Evolutionary conservation across 2,113 vertebrate species (phyloP).

Genomic region (Hemicordylus capensis): DNA sequence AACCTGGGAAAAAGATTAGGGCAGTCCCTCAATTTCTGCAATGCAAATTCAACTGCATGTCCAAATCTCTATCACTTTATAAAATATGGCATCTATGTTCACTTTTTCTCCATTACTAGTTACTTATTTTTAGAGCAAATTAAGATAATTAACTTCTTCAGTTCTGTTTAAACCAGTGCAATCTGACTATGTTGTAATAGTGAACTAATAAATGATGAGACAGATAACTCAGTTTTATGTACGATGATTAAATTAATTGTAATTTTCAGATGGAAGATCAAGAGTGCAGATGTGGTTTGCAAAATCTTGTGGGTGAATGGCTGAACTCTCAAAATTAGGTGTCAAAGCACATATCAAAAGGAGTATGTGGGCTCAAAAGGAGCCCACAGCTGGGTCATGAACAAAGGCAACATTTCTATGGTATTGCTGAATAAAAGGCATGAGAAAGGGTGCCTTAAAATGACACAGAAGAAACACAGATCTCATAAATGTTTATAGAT

Average conservation of each 20-base stretch:
- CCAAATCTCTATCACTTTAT: slow-evolving; percentile 10
- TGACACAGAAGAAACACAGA: neutral
- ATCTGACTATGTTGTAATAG: slow-evolving; percentile 39
- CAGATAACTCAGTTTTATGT: slow-evolving; percentile 48
- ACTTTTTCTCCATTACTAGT: slow-evolving; percentile 64
- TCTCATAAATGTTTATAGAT: neutral
- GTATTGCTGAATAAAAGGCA: slow-evolving; percentile 3
- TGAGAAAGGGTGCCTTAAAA: slow-evolving; percentile 40
- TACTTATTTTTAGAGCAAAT: slow-evolving; percentile 75
- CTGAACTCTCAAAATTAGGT: neutral
- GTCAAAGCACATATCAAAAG: neutral
- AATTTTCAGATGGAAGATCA: neutral
- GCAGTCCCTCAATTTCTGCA: slow-evolving; percentile 65
- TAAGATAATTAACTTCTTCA: slow-evolving; percentile 75
- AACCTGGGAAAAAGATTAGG: slow-evolving; percentile 81
- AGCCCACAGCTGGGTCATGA: neutral
- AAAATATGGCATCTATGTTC: neutral
- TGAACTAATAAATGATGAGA: slow-evolving; percentile 60
- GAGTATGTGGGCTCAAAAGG: no score
- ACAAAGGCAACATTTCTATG: neutral
- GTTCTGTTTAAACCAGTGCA: slow-evolving; percentile 74
- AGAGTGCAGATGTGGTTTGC: neutral
- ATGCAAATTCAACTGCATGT: slow-evolving; percentile 26
- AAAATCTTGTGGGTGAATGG: neutral
- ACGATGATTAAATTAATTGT: neutral